Evolutionary conservation across 2,113 vertebrate genomes (phyloP).

Genomic region (Scophthalmus maximus): DNA sequence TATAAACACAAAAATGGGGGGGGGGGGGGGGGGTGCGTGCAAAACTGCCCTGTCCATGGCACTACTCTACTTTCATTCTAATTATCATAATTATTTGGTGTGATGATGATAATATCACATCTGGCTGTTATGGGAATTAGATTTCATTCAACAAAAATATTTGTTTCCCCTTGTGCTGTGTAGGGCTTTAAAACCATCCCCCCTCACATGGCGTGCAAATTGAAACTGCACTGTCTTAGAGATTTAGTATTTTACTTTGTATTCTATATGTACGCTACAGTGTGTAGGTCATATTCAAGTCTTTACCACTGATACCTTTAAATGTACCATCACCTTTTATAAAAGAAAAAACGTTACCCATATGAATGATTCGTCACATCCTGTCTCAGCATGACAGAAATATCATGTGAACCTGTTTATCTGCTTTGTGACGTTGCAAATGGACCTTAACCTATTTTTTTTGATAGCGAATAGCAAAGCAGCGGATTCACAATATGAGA

Average conservation of each 20-base stretch:
- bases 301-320: background rate
- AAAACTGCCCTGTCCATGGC: slow-evolving; percentile 11
- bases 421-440: slow-evolving; percentile 43
- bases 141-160: slow-evolving; percentile 72
- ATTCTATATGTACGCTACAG: background rate
- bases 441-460: slow-evolving; percentile 63
- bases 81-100: slow-evolving; percentile 78
- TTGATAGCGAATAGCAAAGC: slow-evolving; percentile 26
- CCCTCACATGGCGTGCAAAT: slow-evolving; percentile 18
- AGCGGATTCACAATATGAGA: slow-evolving; percentile 50
- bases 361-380: slow-evolving; percentile 6
- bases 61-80: slow-evolving; percentile 62
- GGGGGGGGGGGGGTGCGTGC: background rate
- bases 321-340: slow-evolving; percentile 18
- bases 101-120: slow-evolving; percentile 71
- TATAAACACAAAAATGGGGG: too few species aligned
- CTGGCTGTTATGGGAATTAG: slow-evolving; percentile 75
- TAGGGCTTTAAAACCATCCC: slow-evolving; percentile 41
- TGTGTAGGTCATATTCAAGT: background rate
- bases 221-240: slow-evolving; percentile 11
- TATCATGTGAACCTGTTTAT: slow-evolving; percentile 29
- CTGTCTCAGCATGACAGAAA: background rate
- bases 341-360: background rate
- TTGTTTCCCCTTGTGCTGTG: background rate
- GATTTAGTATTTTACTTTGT: background rate